Conservation (phyloP, 2,888 invertebrate species). For the Zhuqinia jingwanae region DNA sequence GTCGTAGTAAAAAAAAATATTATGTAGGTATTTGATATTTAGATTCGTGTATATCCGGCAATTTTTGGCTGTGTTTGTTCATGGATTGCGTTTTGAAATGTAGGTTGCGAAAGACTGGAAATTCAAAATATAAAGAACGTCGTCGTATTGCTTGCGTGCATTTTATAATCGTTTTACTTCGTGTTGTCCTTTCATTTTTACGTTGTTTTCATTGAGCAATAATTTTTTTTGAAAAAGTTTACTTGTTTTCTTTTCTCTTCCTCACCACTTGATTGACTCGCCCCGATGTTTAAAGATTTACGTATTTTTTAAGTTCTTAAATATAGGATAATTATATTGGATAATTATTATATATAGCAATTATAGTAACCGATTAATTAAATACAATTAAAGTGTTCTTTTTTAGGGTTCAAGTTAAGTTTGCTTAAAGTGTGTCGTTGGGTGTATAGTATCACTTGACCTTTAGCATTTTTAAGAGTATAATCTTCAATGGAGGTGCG, state of each 20-base stretch:
- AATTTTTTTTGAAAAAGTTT: not conserved
- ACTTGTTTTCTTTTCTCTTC: not conserved
- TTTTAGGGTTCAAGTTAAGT: conserved; percentile 4
- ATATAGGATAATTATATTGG: not conserved
- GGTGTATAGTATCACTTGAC: conserved; percentile 47
- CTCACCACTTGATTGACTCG: conserved; percentile 20
- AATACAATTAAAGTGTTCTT: no score
- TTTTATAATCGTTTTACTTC: not conserved
- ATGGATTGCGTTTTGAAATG: conserved; percentile 24
- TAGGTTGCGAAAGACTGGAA: conserved; percentile 37
- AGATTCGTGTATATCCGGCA: no score
- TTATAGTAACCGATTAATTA: no score
- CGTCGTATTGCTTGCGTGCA: no score
- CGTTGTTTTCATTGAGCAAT: conserved; percentile 48
- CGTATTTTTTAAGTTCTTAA: not conserved
- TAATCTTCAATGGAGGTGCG: no score
- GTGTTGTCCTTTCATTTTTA: not conserved
- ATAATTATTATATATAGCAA: conserved; percentile 27
- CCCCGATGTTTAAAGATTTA: no score
- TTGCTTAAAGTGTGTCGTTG: not conserved
- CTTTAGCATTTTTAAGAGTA: not conserved
- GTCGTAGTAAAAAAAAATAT: no score
- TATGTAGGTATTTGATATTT: no score
- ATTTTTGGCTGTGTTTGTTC: conserved; percentile 12
- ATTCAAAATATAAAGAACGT: no score